phyloP scores from a whole-genome alignment of 37 sponge, comb jelly and placozoan genomes.

The Beroe forskalii region DNA sequence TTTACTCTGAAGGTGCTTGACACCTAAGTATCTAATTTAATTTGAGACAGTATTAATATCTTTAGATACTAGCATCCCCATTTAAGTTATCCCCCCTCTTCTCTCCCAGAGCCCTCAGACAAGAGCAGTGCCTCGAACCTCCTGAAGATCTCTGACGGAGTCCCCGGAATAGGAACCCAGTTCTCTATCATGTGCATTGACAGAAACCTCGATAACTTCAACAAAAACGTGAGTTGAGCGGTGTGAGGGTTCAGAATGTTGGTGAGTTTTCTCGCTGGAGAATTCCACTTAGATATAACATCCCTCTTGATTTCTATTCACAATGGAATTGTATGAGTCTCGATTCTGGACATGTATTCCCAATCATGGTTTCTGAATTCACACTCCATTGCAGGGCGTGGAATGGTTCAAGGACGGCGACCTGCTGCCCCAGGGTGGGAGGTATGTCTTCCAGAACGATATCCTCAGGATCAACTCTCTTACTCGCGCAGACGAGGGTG shows the following conservation, averaged over 20 bases:
- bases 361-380: no score
- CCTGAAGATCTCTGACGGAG: neutral
- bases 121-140: neutral
- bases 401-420: constrained; percentile 32
- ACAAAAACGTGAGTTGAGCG: neutral
- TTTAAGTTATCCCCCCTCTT: no score
- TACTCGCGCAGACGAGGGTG: constrained; percentile 3
- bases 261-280: no score
- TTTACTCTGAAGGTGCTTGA: no score
- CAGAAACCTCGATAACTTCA: neutral
- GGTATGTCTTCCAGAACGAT: constrained; percentile 8
- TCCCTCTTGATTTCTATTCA: no score
- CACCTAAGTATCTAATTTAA: no score
- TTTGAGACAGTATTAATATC: no score
- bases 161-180: neutral
- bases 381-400: neutral
- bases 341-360: no score
- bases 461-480: neutral
- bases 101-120: neutral
- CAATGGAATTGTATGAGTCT: no score
- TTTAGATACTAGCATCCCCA: no score
- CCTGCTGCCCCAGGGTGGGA: neutral
- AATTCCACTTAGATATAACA: no score
- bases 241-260: no score
- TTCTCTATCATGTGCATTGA: neutral